Evolutionary conservation across 1,140 invertebrate species (phyloP), one percentile per base, ranked within the genome.

Genomic region (Amyelois transitella): DNA sequence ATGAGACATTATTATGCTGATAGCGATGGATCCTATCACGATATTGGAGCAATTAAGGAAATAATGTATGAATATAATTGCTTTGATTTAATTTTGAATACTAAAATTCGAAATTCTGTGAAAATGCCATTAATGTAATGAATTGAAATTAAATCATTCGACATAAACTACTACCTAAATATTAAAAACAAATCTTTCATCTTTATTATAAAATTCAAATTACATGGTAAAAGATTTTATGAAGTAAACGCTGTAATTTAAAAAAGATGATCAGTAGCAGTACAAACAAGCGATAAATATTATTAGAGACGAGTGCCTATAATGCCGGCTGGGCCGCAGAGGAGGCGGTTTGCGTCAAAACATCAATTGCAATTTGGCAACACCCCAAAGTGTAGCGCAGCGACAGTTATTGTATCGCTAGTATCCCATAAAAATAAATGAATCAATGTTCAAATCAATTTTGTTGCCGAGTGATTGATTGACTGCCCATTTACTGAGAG

Each of bases 301-400:
- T 6, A 32, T 10, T 38, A 3, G 32, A 38, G 17, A 38, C n/a
- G 12, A 14, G n/a, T n/a, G n/a, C n/a, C n/a, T 38, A 14, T 14
- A 38, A 14, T 38, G n/a, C 12, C 32, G 12, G 6, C 12, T 38
- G 32, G 32, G 25, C 25, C 25, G 6, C 25, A 12, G 25, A 14
- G 8, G 25, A 32, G 25, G 32, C 32, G 32, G n/a, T 12, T 17
- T 51, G 49, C 49, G 49, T 51, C 49, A 51, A 51, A 51, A 18
- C 49, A 51, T 51, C 25, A 51, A 51, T 51, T 18, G 25, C 18
- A 17, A 38, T 38, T 51, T 51, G 49, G 49, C 49, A 18, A 5
- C 0, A n/a, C 24, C 18, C 49, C 49, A 51, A 51, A 51, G 24
- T 51, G 38, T 19, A 17, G 24, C 20, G 48, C 32, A 38, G 32